These are phyloP conservation scores for Zaprionus lachaisei DNA, from an alignment of 1,140 invertebrate species.

Conservation along the genomic window DNA sequence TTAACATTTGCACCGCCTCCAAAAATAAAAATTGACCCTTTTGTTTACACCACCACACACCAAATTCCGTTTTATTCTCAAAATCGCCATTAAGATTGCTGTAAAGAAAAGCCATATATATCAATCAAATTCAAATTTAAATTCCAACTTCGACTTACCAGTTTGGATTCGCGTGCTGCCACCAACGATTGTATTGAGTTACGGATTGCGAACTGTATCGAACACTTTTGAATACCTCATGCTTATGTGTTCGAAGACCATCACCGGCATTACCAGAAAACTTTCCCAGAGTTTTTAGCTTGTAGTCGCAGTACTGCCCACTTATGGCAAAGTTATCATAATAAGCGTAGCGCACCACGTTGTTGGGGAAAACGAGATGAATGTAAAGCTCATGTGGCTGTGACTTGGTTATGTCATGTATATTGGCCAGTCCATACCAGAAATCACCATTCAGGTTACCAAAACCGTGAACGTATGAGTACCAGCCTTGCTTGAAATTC, in stretches of 20 bases:
- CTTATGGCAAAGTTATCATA: conserved; percentile 32
- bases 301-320: conserved; percentile 24
- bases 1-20: conserved; percentile 34
- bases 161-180: conserved; percentile 24
- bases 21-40: conserved; percentile 19
- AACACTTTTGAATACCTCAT: conserved; percentile 20
- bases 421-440: conserved; percentile 39
- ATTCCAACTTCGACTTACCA: conserved; percentile 10
- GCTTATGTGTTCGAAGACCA: conserved; percentile 24
- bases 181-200: conserved; percentile 32
- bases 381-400: conserved; percentile 29
- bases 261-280: conserved; percentile 32
- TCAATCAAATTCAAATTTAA: background rate
- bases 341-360: conserved; percentile 21
- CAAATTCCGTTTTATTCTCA: conserved; percentile 21
- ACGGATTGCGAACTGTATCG: background rate
- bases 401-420: conserved; percentile 20
- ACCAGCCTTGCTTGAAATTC: conserved; percentile 36
- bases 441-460: conserved; percentile 30
- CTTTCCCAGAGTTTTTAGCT: conserved; percentile 21
- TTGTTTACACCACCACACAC: conserved; percentile 32
- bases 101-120: background rate
- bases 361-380: conserved; percentile 24
- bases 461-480: conserved; percentile 28
- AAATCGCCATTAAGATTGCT: conserved; percentile 35